Conservation (phyloP, 2,888 invertebrate genomes). For the Pachliopta kotzebuea region DNA sequence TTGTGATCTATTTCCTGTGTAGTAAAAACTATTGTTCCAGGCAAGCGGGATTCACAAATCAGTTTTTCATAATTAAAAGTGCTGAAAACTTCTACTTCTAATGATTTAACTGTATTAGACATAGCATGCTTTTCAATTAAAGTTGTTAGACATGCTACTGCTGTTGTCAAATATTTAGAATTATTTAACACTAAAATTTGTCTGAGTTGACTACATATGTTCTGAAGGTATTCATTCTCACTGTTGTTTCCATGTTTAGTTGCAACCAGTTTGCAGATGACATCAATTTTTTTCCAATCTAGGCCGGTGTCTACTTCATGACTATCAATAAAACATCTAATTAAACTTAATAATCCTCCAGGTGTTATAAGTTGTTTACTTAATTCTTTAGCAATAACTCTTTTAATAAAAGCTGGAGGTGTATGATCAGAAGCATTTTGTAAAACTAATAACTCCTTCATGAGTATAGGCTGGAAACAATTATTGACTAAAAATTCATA, state of each 20-base stretch:
- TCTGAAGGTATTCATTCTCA: slow-evolving; percentile 74
- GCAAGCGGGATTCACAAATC: slow-evolving; percentile 41
- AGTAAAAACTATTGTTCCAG: slow-evolving; percentile 60
- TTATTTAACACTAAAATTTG: slow-evolving; percentile 67
- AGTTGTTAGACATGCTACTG: slow-evolving; percentile 77
- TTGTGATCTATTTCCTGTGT: slow-evolving; percentile 61
- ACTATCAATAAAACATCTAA: slow-evolving; percentile 83
- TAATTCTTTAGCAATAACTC: slow-evolving; percentile 81
- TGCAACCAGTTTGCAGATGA: slow-evolving; percentile 83
- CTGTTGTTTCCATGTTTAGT: slow-evolving; percentile 70
- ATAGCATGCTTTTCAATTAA: slow-evolving; percentile 74
- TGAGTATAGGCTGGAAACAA: slow-evolving; percentile 81
- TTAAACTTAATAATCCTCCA: slow-evolving; percentile 83
- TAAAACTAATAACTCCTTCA: slow-evolving; percentile 86
- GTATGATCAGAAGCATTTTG: slow-evolving; percentile 73
- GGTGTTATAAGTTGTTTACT: slow-evolving; percentile 79
- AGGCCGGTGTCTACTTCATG: slow-evolving; percentile 76
- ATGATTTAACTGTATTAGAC: slow-evolving; percentile 51
- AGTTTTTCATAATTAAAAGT: slow-evolving; percentile 50
- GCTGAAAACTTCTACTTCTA: slow-evolving; percentile 50
- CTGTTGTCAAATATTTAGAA: slow-evolving; percentile 69
- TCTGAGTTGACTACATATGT: slow-evolving; percentile 76
- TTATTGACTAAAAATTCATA: slow-evolving; percentile 76
- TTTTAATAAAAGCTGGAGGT: slow-evolving; percentile 83
- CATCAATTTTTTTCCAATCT: slow-evolving; percentile 85